These are phyloP conservation scores for Agrilus planipennis DNA, from an alignment of 1,140 invertebrate species.

Conservation along the genomic window DNA sequence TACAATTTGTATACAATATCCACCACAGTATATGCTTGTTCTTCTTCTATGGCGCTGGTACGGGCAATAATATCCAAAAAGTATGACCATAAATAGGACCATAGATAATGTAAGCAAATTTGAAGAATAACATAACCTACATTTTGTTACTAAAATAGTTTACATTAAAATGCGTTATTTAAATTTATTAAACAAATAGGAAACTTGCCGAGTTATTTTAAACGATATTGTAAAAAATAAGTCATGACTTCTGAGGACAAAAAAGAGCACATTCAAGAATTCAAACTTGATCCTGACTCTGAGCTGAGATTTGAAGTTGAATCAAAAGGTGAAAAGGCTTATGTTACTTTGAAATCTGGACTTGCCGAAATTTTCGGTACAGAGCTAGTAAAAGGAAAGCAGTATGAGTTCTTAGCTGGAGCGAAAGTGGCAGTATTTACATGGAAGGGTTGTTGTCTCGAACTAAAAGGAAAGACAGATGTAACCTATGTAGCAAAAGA, in stretches of 20 bases:
- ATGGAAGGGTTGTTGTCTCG: conserved; percentile 84
- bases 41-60: too few species aligned
- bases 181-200: too few species aligned
- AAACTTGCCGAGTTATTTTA: too few species aligned
- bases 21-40: too few species aligned
- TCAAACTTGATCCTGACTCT: conserved; percentile 74
- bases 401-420: conserved; percentile 80
- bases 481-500: conserved; percentile 91
- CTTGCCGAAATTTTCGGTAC: conserved; percentile 95
- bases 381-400: conserved; percentile 86
- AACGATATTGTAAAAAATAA: too few species aligned
- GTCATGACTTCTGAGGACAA: conserved; percentile 22
- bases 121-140: too few species aligned
- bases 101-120: too few species aligned
- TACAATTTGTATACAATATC: too few species aligned
- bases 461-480: conserved; percentile 77
- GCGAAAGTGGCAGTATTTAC: conserved; percentile 94
- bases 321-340: conserved; percentile 72
- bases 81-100: too few species aligned
- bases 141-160: too few species aligned
- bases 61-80: too few species aligned
- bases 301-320: conserved; percentile 92
- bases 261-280: conserved; percentile 47
- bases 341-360: conserved; percentile 74
- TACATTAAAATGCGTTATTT: too few species aligned